Percentiles rank a stretch among this genome's conserved stretches.
phyloP scores from a whole-genome alignment of 2,113 vertebrate genomes.

The Xiphophorus maculatus region DNA sequence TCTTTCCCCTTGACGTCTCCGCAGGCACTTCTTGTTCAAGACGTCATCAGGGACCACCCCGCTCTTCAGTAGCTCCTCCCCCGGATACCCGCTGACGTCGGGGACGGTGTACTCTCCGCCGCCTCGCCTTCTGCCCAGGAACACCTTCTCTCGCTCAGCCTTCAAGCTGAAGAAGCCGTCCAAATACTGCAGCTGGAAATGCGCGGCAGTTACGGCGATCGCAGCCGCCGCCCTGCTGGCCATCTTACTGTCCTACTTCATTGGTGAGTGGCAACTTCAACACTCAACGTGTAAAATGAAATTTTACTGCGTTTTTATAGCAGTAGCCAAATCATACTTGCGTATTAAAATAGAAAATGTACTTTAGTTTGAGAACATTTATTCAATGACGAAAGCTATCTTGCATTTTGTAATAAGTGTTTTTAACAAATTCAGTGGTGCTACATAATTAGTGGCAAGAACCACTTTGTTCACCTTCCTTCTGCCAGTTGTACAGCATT shows the following conservation, averaged over 20 bases:
- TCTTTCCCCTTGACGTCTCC: not conserved
- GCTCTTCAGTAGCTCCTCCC: conserved; percentile 97
- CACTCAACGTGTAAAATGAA: not conserved
- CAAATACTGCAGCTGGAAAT: conserved; percentile 99
- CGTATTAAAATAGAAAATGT: no score
- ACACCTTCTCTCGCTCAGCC: conserved; percentile 97
- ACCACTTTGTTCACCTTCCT: no score
- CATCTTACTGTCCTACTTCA: conserved; percentile 95
- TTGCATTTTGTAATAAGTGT: no score
- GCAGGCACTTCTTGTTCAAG: conserved; percentile 98
- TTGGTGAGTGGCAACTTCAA: conserved; percentile 81
- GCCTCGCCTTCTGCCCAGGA: conserved; percentile 94
- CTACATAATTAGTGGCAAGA: no score
- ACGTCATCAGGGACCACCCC: conserved; percentile 98
- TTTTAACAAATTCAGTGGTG: no score
- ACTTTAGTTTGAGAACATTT: no score
- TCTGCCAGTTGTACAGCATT: no score
- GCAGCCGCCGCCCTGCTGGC: conserved; percentile 92
- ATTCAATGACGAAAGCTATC: no score
- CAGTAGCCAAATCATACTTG: not conserved
- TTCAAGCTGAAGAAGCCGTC: conserved; percentile 99
- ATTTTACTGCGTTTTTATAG: no score
- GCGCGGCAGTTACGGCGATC: conserved; percentile 94
- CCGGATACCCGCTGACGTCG: conserved; percentile 96
- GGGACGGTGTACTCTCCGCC: conserved; percentile 98